phyloP scores from a whole-genome alignment of 2,113 vertebrate genomes.

The Accipiter cooperii region DNA sequence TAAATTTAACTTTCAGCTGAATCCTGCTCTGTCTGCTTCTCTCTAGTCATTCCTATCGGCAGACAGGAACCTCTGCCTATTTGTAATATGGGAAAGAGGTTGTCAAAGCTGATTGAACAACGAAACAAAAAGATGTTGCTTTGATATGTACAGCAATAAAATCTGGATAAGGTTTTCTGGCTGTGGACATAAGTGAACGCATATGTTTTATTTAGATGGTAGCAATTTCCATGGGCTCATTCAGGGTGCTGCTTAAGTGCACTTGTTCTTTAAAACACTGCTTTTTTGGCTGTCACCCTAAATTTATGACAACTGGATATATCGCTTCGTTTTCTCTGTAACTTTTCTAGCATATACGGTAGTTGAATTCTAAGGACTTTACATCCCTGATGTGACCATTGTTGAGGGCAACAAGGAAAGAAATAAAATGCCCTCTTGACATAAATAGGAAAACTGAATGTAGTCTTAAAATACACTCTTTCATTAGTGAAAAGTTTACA shows the following conservation, averaged over 20 bases:
- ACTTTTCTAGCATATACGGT: neutral
- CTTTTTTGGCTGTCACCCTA: neutral
- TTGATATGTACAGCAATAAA: neutral
- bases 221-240: neutral
- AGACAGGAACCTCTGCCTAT: neutral
- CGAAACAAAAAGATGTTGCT: rapidly evolving
- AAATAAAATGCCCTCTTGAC: neutral
- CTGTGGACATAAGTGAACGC: neutral
- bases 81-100: neutral
- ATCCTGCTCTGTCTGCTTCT: neutral
- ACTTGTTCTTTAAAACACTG: neutral
- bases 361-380: conserved; percentile 5
- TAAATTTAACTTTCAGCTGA: neutral
- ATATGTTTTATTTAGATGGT: neutral
- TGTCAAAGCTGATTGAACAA: neutral
- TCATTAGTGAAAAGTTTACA: neutral
- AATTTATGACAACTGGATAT: neutral
- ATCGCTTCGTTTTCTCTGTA: neutral
- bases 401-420: neutral
- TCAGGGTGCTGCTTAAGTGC: neutral
- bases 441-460: neutral
- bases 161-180: neutral
- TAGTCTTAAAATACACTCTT: neutral
- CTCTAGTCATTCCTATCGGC: neutral
- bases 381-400: neutral